phyloP scores from a whole-genome alignment of 2,113 vertebrate genomes.

The Kryptolebias marmoratus region DNA sequence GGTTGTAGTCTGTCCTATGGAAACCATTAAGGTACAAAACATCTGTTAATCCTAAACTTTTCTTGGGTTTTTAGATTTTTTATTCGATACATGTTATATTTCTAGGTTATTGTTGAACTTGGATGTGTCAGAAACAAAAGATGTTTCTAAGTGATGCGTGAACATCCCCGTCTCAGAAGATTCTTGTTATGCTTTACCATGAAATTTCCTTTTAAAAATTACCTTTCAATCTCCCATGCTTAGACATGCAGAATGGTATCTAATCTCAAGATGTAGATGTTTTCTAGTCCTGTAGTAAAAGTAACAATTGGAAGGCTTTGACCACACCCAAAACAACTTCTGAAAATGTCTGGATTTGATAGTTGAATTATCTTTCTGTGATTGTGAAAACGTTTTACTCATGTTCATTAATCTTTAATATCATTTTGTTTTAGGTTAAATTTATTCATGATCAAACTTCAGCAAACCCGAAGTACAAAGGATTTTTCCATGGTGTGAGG shows the following conservation, averaged over 20 bases:
- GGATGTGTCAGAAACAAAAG: not conserved
- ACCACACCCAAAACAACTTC: too few species aligned
- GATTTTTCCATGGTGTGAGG: slow-evolving; percentile 93
- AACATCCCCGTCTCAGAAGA: not conserved
- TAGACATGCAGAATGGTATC: not conserved
- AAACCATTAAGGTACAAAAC: slow-evolving; percentile 90
- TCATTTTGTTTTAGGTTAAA: slow-evolving; percentile 84
- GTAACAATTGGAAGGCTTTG: too few species aligned
- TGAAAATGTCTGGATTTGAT: not conserved
- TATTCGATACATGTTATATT: not conserved
- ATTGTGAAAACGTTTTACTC: not conserved
- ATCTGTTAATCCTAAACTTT: not conserved
- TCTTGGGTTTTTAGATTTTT: not conserved
- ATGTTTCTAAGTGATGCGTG: not conserved
- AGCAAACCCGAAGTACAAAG: slow-evolving; percentile 90
- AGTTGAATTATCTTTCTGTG: not conserved
- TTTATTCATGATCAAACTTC: slow-evolving; percentile 98
- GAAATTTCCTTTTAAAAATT: not conserved
- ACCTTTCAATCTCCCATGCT: not conserved
- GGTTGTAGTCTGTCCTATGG: slow-evolving; percentile 95
- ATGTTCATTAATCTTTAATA: not conserved
- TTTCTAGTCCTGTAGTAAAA: too few species aligned
- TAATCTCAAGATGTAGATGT: not conserved
- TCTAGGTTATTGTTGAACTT: too few species aligned
- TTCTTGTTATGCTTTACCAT: not conserved